Evolutionary conservation across 2,797 vertebrate species (phyloP), one percentile per base, ranked within the genome.

Genomic region (Neostethus bicornis): DNA sequence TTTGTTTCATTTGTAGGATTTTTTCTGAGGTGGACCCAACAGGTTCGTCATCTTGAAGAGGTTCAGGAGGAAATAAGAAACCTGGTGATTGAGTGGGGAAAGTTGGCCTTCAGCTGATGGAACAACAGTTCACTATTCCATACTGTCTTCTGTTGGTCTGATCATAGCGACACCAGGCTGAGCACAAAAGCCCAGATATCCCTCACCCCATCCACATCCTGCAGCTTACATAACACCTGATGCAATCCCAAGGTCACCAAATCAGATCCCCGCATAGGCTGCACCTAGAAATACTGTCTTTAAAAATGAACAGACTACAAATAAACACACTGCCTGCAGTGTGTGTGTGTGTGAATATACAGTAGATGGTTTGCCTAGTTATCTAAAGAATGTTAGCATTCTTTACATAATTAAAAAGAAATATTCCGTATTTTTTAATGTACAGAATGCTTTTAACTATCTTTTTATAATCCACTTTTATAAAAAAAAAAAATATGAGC

Each of bases 1-100:
- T 45, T 26, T 1, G 16, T 57, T 54, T 68, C 53, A 35, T 67
- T 11, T 45, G 31, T 41, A 96, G 95, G 93, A 1, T 89, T 94
- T n/a, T 98, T 97, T 76, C 87, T 95, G 11, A 87, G 87, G 0
- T 94, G 94, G 93, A 91, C 90, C 14, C 61, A 75, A 5, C 79
- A 91, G 3, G 60, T 81, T 47, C 86, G 86, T 44, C 78, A 90
- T 52, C 85, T 93, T 60, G 90, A 95, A 0, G 91, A 91, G 56
- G 92, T 88, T 9, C 85, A 91, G 85, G 85, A 86, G 61, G 83
- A 80, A 73, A 76, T 92, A 51, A 83, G 83, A 68, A 89, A 73
- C 75, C 87, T 93, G 67, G 80, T 92, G 25, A 83, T 57, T 3
- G 66, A 86, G 39, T 84, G 85, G 85, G 75, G 23, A 45, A 84